Base-by-base conservation (phyloP, 2,113 vertebrate genomes). In the Collichthys lucidus region DNA sequence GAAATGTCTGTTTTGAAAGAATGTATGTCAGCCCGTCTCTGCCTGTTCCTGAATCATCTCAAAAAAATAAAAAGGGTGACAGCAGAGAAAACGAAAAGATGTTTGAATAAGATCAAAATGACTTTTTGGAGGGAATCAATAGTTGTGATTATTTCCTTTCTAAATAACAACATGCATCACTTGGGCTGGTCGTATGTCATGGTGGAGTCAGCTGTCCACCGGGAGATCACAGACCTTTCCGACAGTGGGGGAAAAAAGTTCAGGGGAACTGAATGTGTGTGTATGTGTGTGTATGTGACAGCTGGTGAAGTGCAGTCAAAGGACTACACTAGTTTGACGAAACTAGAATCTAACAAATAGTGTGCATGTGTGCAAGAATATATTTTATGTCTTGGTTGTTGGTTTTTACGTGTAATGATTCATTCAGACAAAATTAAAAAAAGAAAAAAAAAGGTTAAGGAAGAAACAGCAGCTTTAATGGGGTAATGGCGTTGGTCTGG, bases 91-190 rank as follows among this genome's bases (percentile, higher is more conserved):
- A 26, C 24, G 4, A 55, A 74, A 59, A 1, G 5, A 16, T 10
- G 64, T 42, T 59, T 65, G 44, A 83, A n/a, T n/a, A n/a, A 42
- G 47, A 66, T 49, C 15, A 29, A 79, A 82, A 79, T 59, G 55
- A 26, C 59, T 85, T 83, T 75, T 70, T 60, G 26, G 22, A 17
- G n/a, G 31, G n/a, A 84, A 88, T 88, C 80, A 65, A 71, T 87
- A 56, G n/a, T 47, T 40, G 31, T 16, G 47, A 0, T 65, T 71
- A 10, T 42, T 86, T 74, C 29, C 35, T 64, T 22, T 72, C 55
- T 19, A 57, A 82, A 59, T 59, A 47, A 83, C 24, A 50, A 75
- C 77, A 75, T 19, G 60, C 63, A 70, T 79, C 69, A 70, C 65
- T 74, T 46, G 31, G 35, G 55, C 64, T 50, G 60, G 46, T 86